Evolutionary conservation across 2,113 vertebrate species (phyloP).

Genomic region (Channa maculata): DNA sequence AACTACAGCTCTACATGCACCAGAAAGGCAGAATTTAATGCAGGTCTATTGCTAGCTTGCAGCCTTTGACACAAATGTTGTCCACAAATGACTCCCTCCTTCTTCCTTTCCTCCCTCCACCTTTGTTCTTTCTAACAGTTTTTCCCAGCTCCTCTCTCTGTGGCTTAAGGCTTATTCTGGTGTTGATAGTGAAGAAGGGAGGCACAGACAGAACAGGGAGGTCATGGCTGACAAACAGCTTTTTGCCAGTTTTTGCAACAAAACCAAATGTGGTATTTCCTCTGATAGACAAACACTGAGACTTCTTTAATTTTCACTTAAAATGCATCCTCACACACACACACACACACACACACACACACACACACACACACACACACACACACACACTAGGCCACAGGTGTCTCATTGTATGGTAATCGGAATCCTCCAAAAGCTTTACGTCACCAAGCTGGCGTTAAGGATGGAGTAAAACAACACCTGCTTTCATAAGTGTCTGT

Average conservation of each 20-base stretch:
- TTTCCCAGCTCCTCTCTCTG: slow-evolving; percentile 27
- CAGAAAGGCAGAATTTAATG: neutral
- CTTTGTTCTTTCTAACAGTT: slow-evolving; percentile 21
- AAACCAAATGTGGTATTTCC: neutral
- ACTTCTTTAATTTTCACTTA: neutral
- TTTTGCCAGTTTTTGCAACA: neutral
- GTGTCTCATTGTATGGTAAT: slow-evolving; percentile 31
- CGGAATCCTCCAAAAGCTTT: slow-evolving; percentile 16
- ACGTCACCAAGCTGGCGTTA: slow-evolving; percentile 26
- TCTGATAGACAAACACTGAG: too few relatives aligned
- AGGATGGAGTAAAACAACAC: slow-evolving; percentile 35
- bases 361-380: slow-evolving; percentile 18
- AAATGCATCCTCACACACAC: neutral
- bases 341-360: slow-evolving; percentile 2
- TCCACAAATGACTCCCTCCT: neutral
- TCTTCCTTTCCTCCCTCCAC: slow-evolving; percentile 16
- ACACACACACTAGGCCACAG: slow-evolving; percentile 16
- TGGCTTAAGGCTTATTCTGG: slow-evolving; percentile 10
- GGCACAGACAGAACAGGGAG: neutral
- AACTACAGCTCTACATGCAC: neutral
- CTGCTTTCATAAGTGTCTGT: neutral
- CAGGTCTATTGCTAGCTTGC: neutral
- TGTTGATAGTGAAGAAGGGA: slow-evolving; percentile 11
- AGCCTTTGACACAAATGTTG: neutral
- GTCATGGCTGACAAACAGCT: neutral